Conservation (phyloP, 2,888 invertebrate species). For the Coronaproctus castanopsis region DNA sequence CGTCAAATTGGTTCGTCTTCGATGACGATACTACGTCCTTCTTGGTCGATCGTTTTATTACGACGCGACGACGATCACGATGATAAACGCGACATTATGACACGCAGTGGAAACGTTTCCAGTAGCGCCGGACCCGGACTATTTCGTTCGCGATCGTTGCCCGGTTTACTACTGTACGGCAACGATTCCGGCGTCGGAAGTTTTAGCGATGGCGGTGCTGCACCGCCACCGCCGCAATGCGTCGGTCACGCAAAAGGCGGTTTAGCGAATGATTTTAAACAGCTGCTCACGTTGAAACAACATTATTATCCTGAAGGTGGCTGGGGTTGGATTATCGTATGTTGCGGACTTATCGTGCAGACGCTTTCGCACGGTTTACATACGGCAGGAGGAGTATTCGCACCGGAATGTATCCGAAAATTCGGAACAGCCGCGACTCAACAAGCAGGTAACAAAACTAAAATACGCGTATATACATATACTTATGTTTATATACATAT, state of each 20-base stretch:
- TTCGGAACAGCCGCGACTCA: conserved; percentile 17
- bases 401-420: conserved; percentile 38
- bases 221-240: conserved; percentile 20
- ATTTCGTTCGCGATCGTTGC: conserved; percentile 44
- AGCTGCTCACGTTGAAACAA: conserved; percentile 32
- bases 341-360: conserved; percentile 50
- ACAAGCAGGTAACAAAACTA: conserved; percentile 21
- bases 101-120: too few species aligned
- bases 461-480: neutral
- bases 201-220: conserved; percentile 23
- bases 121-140: conserved; percentile 28
- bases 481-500: neutral
- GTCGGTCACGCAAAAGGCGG: conserved; percentile 7
- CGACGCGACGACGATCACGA: too few species aligned
- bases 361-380: conserved; percentile 54
- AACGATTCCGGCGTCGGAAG: conserved; percentile 30
- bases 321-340: conserved; percentile 67
- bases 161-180: conserved; percentile 30
- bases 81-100: too few species aligned
- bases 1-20: too few species aligned
- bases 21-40: too few species aligned
- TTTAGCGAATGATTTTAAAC: conserved; percentile 7
- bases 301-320: conserved; percentile 76
- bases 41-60: too few species aligned
- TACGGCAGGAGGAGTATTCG: conserved; percentile 39